Evolutionary conservation across 2,113 vertebrate species (phyloP).

Genomic region (Aptenodytes forsteri): DNA sequence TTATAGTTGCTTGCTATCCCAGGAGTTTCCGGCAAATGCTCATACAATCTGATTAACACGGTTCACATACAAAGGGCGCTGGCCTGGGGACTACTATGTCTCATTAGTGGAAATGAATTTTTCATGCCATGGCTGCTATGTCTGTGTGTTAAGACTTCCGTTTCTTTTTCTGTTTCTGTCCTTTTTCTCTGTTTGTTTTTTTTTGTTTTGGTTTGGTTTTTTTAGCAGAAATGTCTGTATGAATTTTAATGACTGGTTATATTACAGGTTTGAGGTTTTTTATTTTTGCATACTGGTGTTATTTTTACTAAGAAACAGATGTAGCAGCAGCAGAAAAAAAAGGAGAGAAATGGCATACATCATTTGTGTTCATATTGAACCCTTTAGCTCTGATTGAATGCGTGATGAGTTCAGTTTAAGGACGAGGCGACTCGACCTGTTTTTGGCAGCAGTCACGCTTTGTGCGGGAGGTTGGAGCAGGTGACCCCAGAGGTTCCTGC

Average conservation of each 20-base stretch:
- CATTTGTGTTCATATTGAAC: background rate
- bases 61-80: constrained; percentile 65
- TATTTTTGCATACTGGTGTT: background rate
- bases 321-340: background rate
- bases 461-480: background rate
- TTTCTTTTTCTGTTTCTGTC: background rate
- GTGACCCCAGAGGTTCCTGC: background rate
- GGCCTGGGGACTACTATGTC: constrained; percentile 65
- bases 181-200: background rate
- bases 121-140: constrained; percentile 45
- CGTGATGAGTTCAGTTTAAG: background rate
- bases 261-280: background rate
- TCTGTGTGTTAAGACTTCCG: constrained; percentile 32
- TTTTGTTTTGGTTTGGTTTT: background rate
- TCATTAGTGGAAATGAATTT: constrained; percentile 75
- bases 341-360: background rate
- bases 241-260: background rate
- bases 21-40: constrained; percentile 65
- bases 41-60: constrained; percentile 74
- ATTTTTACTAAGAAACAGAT: constrained; percentile 30
- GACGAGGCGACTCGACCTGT: background rate
- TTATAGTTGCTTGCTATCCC: constrained; percentile 58
- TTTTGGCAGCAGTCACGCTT: background rate
- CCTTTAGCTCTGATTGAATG: background rate
- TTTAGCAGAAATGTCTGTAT: background rate